These are phyloP conservation scores for Nymphicus hollandicus DNA, from an alignment of 2,113 vertebrate genomes.

Conservation along the genomic window DNA sequence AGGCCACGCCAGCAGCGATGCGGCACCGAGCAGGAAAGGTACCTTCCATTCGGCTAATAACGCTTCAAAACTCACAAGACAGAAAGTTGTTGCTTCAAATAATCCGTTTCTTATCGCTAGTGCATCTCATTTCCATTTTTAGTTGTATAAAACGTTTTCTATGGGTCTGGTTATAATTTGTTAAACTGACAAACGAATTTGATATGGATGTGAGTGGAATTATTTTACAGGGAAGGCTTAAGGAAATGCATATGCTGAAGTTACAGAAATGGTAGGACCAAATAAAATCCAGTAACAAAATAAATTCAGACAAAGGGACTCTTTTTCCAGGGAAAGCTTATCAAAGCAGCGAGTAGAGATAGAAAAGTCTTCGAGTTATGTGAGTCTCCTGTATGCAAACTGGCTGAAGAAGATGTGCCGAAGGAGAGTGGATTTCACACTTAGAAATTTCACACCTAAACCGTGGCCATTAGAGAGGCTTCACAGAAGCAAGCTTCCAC, in stretches of 20 bases:
- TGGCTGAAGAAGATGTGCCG: background rate
- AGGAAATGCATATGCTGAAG: background rate
- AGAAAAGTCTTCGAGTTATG: background rate
- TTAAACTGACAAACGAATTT: background rate
- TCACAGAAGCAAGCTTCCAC: background rate
- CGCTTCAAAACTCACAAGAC: background rate
- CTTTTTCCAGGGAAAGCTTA: background rate
- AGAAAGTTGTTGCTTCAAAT: background rate
- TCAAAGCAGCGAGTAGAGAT: background rate
- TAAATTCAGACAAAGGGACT: background rate
- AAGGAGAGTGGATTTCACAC: slow-evolving; percentile 20
- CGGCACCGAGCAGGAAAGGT: background rate
- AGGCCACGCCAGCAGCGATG: background rate
- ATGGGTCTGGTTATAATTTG: background rate
- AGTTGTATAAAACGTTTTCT: background rate
- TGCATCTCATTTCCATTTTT: background rate
- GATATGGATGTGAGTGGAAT: background rate
- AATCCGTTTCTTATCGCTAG: background rate
- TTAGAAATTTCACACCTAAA: slow-evolving; percentile 20
- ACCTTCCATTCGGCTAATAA: background rate
- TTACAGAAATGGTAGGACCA: background rate
- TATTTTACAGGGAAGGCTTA: background rate
- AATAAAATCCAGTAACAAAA: slow-evolving; percentile 22
- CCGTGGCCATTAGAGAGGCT: slow-evolving; percentile 2
- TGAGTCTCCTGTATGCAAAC: background rate